These are phyloP conservation scores for Narcine bancroftii DNA, from an alignment of 2,113 vertebrate genomes.

Conservation along the genomic window DNA sequence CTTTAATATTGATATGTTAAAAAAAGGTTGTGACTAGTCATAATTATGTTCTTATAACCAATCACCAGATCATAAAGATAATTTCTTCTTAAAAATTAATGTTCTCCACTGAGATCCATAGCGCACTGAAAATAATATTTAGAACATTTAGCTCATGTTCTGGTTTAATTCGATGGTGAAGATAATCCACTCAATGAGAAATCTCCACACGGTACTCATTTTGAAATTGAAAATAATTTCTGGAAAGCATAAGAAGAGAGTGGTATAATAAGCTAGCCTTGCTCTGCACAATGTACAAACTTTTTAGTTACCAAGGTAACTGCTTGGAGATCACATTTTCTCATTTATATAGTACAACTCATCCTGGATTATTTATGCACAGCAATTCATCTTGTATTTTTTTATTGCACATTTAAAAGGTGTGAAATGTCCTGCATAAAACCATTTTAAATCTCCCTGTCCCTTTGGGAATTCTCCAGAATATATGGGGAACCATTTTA, in stretches of 20 bases:
- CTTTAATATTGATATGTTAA: background rate
- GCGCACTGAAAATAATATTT: background rate
- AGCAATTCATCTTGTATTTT: background rate
- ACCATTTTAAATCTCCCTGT: background rate
- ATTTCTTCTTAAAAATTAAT: background rate
- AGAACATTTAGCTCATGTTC: background rate
- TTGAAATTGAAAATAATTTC: background rate
- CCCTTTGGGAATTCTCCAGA: too few species aligned
- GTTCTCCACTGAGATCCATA: background rate
- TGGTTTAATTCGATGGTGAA: background rate
- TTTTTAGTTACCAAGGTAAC: slow-evolving; percentile 9
- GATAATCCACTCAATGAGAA: background rate
- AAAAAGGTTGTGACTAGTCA: background rate
- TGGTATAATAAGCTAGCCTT: background rate
- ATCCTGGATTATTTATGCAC: background rate
- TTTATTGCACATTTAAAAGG: background rate
- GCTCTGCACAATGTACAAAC: background rate
- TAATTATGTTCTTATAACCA: background rate
- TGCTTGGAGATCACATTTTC: background rate
- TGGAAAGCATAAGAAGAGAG: background rate
- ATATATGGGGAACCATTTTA: background rate
- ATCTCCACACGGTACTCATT: background rate
- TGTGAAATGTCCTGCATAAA: background rate
- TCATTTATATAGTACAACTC: background rate
- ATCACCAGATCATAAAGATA: background rate